Base-by-base conservation (phyloP, 2,888 invertebrate genomes). In the Panopea generosa region DNA sequence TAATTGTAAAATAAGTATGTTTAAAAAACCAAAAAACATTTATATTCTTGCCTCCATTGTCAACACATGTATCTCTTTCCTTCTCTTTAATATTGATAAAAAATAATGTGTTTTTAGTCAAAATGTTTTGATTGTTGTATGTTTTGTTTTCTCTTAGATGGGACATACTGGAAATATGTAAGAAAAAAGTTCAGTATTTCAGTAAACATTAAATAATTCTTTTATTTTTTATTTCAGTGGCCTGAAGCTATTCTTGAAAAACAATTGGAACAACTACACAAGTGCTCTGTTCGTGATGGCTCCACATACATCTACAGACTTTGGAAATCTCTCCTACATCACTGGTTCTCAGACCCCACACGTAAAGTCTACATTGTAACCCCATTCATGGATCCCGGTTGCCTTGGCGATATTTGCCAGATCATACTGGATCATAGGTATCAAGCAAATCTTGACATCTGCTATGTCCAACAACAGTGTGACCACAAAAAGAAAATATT, bases 251-350 rank as follows among this genome's bases (percentile, higher is more conserved):
- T 69, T 11, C 38, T 87, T 24, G 43, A 66, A 40, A 59, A 59
- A n/a, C 84, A 87, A 73, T 69, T 87, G 0, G 49, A 72, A 6
- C 73, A 62, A 38, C 67, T 88, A 53, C 70, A 65, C 22, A 75
- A 69, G 6, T 84, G 87, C 6, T 67, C 75, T 53, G 83, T 88
- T 3, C 65, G 79, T 16, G 87, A 88, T 56, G 90, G 90, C 9
- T 78, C 82, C 1, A 70, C 79, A 9, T 84, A 85, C 22, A 85
- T 90, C 29, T 90, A 91, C 75, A 75, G 72, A 33, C 75, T 90
- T n/a, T 91, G 91, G 91, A 86, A 85, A 69, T 89, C 88, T 38
- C 71, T 90, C 16, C 84, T 91, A 7, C 66, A 87, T 72, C 70
- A 77, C 40, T 91, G 91, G 90, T 85, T 90, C 49, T 73, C 84